phyloP scores from a whole-genome alignment of 2,113 vertebrate genomes.

The Strix aluco region DNA sequence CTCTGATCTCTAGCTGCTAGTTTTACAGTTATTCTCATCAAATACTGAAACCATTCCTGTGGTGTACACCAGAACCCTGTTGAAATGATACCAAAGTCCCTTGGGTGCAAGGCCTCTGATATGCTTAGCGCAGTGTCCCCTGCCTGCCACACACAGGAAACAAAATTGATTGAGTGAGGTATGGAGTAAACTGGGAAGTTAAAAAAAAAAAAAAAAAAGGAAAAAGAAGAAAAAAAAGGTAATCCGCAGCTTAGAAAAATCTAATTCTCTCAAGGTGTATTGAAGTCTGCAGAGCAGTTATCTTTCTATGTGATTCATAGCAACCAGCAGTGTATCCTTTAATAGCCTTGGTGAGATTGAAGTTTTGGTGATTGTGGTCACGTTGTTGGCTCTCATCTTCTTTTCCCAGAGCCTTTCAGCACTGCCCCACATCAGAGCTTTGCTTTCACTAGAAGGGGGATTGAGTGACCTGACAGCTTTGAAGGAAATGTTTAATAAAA shows the following conservation, averaged over 20 bases:
- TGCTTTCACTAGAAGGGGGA: neutral
- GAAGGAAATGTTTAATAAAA: conserved; percentile 69
- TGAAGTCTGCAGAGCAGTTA: conserved; percentile 61
- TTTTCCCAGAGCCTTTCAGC: neutral
- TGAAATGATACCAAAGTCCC: neutral
- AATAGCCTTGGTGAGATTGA: conserved; percentile 63
- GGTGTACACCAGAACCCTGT: neutral
- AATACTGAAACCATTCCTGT: neutral
- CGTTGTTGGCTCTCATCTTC: neutral
- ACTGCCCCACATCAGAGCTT: neutral
- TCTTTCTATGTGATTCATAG: conserved; percentile 48
- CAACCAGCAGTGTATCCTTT: conserved; percentile 29
- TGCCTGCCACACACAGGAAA: neutral
- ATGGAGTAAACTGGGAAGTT: neutral
- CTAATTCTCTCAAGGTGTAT: conserved; percentile 64
- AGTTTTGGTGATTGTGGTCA: conserved; percentile 59
- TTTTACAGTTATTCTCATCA: neutral
- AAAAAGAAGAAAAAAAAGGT: neutral
- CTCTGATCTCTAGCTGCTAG: neutral
- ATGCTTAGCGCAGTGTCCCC: neutral
- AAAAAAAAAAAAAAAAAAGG: neutral
- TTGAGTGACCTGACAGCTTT: conserved; percentile 49
- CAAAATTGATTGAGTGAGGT: conserved; percentile 33
- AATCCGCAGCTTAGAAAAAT: conserved; percentile 68
- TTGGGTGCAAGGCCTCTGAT: neutral